Conservation (phyloP, 2,113 vertebrate genomes). For the Corvus hawaiiensis region DNA sequence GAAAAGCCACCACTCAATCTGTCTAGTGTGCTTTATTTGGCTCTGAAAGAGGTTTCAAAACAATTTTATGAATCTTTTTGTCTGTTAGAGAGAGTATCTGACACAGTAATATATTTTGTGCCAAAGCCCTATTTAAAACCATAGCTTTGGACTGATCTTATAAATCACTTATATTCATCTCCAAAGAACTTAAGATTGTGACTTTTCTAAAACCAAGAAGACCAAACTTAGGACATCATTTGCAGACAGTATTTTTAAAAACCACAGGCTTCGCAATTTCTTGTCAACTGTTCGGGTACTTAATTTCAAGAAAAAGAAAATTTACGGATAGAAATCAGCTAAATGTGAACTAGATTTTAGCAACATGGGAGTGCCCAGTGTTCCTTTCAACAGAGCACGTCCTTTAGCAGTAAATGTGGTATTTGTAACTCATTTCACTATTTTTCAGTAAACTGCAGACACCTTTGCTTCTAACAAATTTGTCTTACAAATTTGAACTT, state of each 20-base stretch:
- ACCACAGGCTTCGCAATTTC: background rate
- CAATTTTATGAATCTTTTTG: background rate
- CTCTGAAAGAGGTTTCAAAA: background rate
- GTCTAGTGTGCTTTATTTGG: background rate
- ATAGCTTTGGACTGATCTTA: background rate
- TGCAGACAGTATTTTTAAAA: background rate
- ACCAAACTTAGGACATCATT: background rate
- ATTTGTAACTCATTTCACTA: background rate
- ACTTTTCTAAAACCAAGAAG: background rate
- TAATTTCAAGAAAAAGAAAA: background rate
- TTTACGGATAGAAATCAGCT: background rate
- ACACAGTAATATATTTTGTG: background rate
- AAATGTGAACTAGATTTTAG: background rate
- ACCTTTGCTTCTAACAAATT: background rate
- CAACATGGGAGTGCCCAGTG: background rate
- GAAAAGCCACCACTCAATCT: background rate
- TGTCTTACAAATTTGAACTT: background rate
- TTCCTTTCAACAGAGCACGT: fast-evolving
- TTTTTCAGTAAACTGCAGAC: background rate
- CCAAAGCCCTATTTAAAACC: background rate
- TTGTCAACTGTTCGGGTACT: background rate
- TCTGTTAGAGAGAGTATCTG: background rate
- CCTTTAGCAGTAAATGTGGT: background rate
- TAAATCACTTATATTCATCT: background rate
- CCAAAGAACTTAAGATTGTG: background rate